Conservation (phyloP, 1,140 invertebrate genomes). For the Cotesia vestalis region DNA sequence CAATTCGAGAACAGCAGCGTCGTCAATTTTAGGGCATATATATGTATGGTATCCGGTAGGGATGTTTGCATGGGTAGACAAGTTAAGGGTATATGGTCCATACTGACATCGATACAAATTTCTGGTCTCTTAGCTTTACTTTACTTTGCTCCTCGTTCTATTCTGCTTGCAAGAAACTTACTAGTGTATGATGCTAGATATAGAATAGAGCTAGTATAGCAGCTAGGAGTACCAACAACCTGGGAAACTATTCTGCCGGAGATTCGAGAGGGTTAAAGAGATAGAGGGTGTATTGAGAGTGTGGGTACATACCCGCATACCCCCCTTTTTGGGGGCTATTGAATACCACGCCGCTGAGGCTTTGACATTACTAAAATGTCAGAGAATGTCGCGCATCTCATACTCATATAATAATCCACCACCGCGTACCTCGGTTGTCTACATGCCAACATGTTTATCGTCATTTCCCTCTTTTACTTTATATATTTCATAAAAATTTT, state of each 20-base stretch:
- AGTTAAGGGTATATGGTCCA: too few relatives aligned
- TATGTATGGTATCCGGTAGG: background rate
- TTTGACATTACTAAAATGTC: conserved; percentile 63
- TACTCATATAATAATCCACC: conserved; percentile 40
- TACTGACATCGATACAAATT: too few relatives aligned
- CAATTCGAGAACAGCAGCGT: conserved; percentile 14
- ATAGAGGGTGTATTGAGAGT: background rate
- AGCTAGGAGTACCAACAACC: conserved; percentile 27
- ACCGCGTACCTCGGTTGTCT: conserved; percentile 42
- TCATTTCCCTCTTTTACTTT: background rate
- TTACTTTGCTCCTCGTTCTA: too few relatives aligned
- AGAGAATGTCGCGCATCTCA: conserved; percentile 61
- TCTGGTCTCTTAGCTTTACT: background rate
- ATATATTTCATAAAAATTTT: background rate
- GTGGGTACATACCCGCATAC: conserved; percentile 37
- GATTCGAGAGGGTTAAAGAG: background rate
- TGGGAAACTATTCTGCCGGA: conserved; percentile 35
- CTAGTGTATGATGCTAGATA: background rate
- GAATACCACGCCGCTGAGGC: conserved; percentile 44
- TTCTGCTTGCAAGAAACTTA: background rate
- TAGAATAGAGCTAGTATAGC: conserved; percentile 1
- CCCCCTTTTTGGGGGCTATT: conserved; percentile 45
- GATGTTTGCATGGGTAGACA: background rate
- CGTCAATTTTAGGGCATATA: background rate
- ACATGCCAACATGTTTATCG: conserved; percentile 15